Evolutionary conservation across 35 echinoderm and acorn worm species (phyloP).

Genomic region (Apostichopus californicus): DNA sequence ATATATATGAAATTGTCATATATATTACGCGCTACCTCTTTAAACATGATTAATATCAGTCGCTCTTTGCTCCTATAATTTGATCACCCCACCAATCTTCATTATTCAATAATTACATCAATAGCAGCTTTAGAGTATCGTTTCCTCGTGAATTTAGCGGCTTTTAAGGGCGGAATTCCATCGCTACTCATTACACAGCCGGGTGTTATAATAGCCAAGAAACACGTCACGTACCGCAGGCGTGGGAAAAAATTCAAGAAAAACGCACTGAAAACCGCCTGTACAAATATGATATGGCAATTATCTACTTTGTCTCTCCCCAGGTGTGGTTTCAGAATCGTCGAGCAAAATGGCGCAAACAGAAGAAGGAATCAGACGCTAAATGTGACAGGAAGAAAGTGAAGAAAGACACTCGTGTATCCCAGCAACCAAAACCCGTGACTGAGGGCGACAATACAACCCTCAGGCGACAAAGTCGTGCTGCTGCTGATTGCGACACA

Average conservation of each 20-base stretch:
- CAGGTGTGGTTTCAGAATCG: slow-evolving; percentile 99
- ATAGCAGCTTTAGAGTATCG: slow-evolving; percentile 35
- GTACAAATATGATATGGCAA: slow-evolving; percentile 46
- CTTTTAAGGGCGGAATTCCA: slow-evolving; percentile 43
- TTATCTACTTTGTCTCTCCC: slow-evolving; percentile 33
- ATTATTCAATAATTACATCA: slow-evolving; percentile 61
- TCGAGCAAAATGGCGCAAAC: slow-evolving; percentile 95
- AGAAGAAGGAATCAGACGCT: slow-evolving; percentile 67
- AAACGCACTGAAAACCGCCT: slow-evolving; percentile 5
- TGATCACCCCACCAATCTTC: slow-evolving; percentile 45
- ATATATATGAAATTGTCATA: no score
- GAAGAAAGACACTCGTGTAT: slow-evolving; percentile 34
- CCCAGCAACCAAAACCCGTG: slow-evolving; percentile 13
- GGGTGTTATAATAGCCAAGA: neutral
- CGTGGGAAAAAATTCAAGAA: slow-evolving; percentile 41
- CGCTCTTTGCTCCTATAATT: slow-evolving; percentile 41
- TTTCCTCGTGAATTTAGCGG: slow-evolving; percentile 33
- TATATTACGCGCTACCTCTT: neutral
- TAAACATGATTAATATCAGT: neutral
- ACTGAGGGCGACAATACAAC: neutral
- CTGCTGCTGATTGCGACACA: neutral
- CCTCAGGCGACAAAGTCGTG: neutral
- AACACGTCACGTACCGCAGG: slow-evolving; percentile 17
- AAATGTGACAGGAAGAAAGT: slow-evolving; percentile 51
- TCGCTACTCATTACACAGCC: slow-evolving; percentile 49